A percentile compares a stretch with the other conserved stretches of the same genome.
phyloP scores from a whole-genome alignment of 2,113 vertebrate species.

The Solenodon paradoxus region DNA sequence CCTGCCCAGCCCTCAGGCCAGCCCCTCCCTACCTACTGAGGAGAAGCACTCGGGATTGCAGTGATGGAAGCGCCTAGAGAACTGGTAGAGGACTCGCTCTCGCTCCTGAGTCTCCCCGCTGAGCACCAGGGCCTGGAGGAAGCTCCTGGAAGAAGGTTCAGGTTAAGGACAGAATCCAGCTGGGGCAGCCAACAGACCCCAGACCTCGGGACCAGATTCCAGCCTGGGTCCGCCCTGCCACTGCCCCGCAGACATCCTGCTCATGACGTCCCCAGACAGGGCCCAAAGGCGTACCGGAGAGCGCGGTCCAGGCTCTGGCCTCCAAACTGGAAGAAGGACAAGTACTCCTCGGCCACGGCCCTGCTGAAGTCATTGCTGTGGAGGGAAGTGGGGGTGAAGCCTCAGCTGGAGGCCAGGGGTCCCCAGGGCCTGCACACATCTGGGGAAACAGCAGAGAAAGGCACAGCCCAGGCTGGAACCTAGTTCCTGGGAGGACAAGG shows the following conservation, averaged over 20 bases:
- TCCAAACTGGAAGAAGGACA: constrained; percentile 90
- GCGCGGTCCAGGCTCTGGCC: constrained; percentile 87
- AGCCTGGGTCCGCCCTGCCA: not conserved
- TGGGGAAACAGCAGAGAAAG: rapidly evolving
- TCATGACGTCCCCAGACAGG: not conserved
- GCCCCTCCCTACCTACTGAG: constrained; percentile 81
- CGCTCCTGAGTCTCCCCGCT: constrained; percentile 94
- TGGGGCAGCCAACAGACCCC: not conserved
- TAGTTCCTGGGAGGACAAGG: not conserved
- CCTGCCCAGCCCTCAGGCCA: not conserved
- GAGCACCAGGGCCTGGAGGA: constrained; percentile 89
- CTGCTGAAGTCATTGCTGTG: constrained; percentile 89
- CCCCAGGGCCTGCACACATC: not conserved
- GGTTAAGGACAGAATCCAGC: not conserved
- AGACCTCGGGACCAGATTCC: rapidly evolving
- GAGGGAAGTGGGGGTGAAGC: not conserved
- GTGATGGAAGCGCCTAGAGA: constrained; percentile 86
- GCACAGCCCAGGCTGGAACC: not conserved
- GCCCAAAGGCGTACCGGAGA: constrained; percentile 81
- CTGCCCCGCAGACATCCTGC: not conserved
- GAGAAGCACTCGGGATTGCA: constrained; percentile 86
- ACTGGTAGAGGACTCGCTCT: constrained; percentile 89
- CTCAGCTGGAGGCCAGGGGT: not conserved
- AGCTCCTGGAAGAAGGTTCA: constrained; percentile 78
- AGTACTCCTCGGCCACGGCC: constrained; percentile 89